phyloP scores from a whole-genome alignment of 92 coral and sea anemone species.

The Epizoanthus ramosus region DNA sequence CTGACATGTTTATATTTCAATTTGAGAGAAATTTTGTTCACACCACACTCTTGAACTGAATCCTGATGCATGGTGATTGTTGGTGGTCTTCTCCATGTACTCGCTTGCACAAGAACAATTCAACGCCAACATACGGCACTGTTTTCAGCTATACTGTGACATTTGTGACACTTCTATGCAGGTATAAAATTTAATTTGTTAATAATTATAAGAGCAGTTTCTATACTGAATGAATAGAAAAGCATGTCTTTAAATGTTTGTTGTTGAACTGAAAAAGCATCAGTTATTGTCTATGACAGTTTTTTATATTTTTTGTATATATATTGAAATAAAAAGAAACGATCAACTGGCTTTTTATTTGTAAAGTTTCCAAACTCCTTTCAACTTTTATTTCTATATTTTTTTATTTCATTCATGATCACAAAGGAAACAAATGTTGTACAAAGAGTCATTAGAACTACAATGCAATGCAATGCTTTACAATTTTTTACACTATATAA shows the following conservation, averaged over 20 bases:
- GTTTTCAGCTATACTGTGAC: constrained; percentile 24
- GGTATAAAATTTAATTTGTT: constrained; percentile 10
- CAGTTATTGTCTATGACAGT: constrained; percentile 15
- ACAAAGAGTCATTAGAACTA: no score
- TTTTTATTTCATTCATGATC: constrained; percentile 15
- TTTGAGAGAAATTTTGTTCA: no score
- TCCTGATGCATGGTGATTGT: no score
- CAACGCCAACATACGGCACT: constrained; percentile 13
- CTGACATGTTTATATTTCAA: no score
- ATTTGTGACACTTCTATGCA: no score
- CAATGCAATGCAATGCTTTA: no score
- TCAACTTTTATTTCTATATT: constrained; percentile 11
- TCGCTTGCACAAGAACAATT: constrained; percentile 19
- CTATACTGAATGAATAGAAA: constrained; percentile 15
- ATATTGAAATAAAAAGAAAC: constrained; percentile 16
- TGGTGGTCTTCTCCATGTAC: no score
- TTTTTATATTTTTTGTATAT: neutral
- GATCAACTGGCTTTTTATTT: constrained; percentile 8
- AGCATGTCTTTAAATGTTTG: no score
- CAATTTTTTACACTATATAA: no score
- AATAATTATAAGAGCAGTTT: constrained; percentile 17
- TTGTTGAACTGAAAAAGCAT: constrained; percentile 11
- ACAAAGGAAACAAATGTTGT: no score
- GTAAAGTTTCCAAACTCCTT: constrained; percentile 18
- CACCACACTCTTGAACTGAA: no score